Percentiles rank a stretch among this genome's conserved stretches.
phyloP scores from a whole-genome alignment of 2,888 invertebrate genomes.

The Epinotia ramella region DNA sequence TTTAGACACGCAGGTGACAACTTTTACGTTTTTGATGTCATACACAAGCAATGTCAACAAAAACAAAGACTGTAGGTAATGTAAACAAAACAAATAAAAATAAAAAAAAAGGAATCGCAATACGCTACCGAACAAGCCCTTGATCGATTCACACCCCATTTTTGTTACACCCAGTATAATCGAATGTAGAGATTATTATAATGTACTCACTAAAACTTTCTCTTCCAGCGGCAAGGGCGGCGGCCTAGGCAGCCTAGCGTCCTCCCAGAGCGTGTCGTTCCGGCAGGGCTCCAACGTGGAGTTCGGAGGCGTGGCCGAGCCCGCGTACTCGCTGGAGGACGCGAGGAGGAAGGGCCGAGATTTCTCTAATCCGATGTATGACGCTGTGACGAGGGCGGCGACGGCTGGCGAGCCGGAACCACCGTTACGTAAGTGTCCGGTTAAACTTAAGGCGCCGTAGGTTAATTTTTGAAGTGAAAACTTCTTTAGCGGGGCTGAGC shows the following conservation, averaged over 20 bases:
- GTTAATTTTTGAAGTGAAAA: too few relatives aligned
- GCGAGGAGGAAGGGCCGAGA: conserved; percentile 91
- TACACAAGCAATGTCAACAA: too few relatives aligned
- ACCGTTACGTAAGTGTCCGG: conserved; percentile 66
- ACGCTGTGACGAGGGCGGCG: conserved; percentile 91
- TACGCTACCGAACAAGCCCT: too few relatives aligned
- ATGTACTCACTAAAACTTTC: not conserved
- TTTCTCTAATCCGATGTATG: conserved; percentile 99
- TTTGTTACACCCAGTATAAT: too few relatives aligned
- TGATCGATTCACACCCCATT: too few relatives aligned
- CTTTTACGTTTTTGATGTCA: too few relatives aligned
- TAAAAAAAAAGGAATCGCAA: too few relatives aligned
- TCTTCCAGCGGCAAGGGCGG: conserved; percentile 90
- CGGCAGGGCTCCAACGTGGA: conserved; percentile 97
- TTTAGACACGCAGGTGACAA: too few relatives aligned
- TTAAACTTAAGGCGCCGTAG: too few relatives aligned
- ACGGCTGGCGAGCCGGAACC: conserved; percentile 66
- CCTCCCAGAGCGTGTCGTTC: conserved; percentile 96
- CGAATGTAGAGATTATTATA: not conserved
- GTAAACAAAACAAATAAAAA: too few relatives aligned
- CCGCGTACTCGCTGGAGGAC: conserved; percentile 92
- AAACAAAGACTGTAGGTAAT: too few relatives aligned
- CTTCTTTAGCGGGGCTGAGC: too few relatives aligned
- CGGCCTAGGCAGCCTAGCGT: conserved; percentile 91
- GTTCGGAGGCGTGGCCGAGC: conserved; percentile 89